Evolutionary conservation across 1,140 invertebrate genomes (phyloP), one percentile per base, ranked within the genome.

Genomic region (Diuraphis noxia): DNA sequence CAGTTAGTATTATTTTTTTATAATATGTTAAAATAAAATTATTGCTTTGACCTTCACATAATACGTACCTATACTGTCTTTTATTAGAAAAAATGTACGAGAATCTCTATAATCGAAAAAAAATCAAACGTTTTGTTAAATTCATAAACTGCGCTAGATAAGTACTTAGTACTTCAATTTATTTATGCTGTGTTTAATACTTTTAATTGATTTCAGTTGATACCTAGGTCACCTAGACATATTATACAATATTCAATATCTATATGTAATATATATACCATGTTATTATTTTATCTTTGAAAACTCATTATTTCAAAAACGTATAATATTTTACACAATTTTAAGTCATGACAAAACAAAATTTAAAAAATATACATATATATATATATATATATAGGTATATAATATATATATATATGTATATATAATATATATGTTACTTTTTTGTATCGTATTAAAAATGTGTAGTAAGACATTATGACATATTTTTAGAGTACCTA

Each of bases 21-120:
- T 81, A 25, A 81, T 81, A 81, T 81, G 21, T 81, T 81, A 81
- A n/a, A n/a, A n/a, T n/a, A n/a, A n/a, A 30, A n/a, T n/a, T 43
- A n/a, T 43, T 84, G 7, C 23, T 84, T n/a, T 46, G 40, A 84
- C 82, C 82, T 84, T 43, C 82, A 41, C 38, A 30, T 79, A 79
- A 79, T 79, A 36, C 30, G 30, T 63, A 72, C 56, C 30, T 79
- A 38, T 79, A 79, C 21, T 23, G 77, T 23, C 8, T 79, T 77
- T 34, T 79, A 79, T 79, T 9, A 77, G 34, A 38, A 79, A 79
- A 36, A 79, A 79, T 23, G 3, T 79, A 79, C 38, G n/a, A n/a
- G n/a, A 79, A 79, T 79, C 38, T 19, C 6, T 0, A 38, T 36
- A 21, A 79, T 79, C 38, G 72, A n/a, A 72, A 25, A 63, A 72